Evolutionary conservation across 2,113 vertebrate species (phyloP).

Genomic region (Diadophis punctatus): DNA sequence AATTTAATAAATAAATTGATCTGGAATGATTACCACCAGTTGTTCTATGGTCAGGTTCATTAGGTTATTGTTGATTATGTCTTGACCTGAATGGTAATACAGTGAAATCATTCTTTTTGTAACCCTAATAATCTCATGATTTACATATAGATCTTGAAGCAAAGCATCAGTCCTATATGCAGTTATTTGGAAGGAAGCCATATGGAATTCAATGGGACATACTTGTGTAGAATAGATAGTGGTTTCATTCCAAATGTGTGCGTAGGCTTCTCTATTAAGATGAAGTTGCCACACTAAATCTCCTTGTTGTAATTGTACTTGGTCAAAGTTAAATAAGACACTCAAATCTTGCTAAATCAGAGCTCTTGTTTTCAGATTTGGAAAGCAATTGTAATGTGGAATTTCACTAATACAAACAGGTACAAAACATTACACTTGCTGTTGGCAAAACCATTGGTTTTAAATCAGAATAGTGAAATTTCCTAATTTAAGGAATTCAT

Average conservation of each 20-base stretch:
- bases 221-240: neutral
- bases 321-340: neutral
- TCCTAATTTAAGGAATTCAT: neutral
- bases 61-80: neutral
- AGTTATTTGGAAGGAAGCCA: neutral
- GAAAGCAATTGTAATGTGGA: neutral
- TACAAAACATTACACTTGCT: neutral
- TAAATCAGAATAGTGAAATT: neutral
- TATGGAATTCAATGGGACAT: neutral
- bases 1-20: neutral
- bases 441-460: neutral
- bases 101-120: neutral
- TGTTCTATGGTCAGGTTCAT: neutral
- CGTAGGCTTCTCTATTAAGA: neutral
- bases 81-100: neutral
- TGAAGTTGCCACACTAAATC: neutral
- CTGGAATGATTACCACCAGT: neutral
- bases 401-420: neutral
- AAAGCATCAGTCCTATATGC: neutral
- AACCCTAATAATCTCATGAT: neutral
- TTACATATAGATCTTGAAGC: neutral
- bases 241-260: neutral
- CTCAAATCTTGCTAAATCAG: neutral
- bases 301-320: neutral
- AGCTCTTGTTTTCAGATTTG: neutral